Percentiles rank a stretch among this genome's conserved stretches.
Conservation (phyloP, 2,113 vertebrate species). For the Procavia capensis region DNA sequence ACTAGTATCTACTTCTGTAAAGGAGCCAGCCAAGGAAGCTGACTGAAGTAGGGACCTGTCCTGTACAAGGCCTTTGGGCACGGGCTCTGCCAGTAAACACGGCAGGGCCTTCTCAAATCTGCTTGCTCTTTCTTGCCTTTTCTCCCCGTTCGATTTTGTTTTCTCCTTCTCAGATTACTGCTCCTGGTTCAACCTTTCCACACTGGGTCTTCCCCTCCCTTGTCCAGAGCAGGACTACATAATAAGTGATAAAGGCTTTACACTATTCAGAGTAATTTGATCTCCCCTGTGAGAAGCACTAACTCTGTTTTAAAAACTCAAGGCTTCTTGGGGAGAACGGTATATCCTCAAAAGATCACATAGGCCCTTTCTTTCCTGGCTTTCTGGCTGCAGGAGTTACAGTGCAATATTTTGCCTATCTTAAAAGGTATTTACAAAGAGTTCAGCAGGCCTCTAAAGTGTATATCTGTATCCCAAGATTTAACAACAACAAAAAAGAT, state of each 20-base stretch:
- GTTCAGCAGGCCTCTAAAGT: conserved; percentile 27
- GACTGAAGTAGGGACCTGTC: conserved; percentile 29
- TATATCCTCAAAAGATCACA: conserved; percentile 49
- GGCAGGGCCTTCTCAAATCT: not conserved
- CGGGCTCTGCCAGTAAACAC: not conserved
- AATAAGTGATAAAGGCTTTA: conserved; percentile 28
- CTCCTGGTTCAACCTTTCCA: not conserved
- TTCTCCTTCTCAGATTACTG: conserved; percentile 56
- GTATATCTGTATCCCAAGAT: conserved; percentile 7
- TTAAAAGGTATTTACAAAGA: conserved; percentile 60
- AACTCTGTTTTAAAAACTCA: conserved; percentile 51
- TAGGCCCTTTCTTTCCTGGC: not conserved
- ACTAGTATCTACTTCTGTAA: not conserved
- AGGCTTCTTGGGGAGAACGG: conserved; percentile 17
- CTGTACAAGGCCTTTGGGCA: not conserved
- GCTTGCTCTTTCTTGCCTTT: conserved; percentile 13
- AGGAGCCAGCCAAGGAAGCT: not conserved
- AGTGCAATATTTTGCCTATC: conserved; percentile 24
- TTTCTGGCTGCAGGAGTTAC: conserved; percentile 13
- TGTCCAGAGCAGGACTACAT: not conserved
- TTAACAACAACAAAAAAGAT: not conserved
- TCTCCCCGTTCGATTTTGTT: conserved; percentile 36
- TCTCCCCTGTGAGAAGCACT: conserved; percentile 19
- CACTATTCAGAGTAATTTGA: conserved; percentile 57
- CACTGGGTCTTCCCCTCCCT: not conserved